A percentile compares a stretch with the other conserved stretches of the same genome.
Conservation (phyloP, 2,113 vertebrate species). For the Acanthisitta chloris region DNA sequence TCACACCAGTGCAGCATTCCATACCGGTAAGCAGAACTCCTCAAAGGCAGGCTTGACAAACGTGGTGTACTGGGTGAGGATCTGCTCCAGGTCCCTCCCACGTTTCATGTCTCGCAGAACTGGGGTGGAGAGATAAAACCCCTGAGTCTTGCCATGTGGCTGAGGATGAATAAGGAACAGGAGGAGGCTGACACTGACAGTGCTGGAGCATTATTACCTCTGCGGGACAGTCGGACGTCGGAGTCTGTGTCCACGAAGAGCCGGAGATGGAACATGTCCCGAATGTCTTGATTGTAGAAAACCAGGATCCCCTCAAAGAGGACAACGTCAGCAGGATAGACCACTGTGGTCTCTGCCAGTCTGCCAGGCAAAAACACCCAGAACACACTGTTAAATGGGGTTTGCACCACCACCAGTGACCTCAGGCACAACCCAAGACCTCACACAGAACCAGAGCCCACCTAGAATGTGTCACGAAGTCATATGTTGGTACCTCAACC, state of each 20-base stretch:
- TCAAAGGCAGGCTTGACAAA: conserved; percentile 98
- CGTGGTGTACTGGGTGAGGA: conserved; percentile 93
- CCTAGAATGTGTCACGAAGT: conserved; percentile 96
- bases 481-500: conserved; percentile 91
- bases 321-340: conserved; percentile 91
- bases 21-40: conserved; percentile 94
- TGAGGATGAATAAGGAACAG: accelerated
- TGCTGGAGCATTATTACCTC: conserved; percentile 70
- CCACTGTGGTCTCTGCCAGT: conserved; percentile 82
- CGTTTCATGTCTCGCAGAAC: conserved; percentile 93
- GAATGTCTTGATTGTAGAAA: conserved; percentile 91
- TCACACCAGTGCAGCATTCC: accelerated
- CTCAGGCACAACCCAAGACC: accelerated
- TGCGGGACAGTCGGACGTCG: conserved; percentile 89
- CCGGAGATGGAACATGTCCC: conserved; percentile 98
- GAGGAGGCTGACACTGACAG: accelerated
- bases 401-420: accelerated
- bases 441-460: neutral
- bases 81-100: conserved; percentile 94
- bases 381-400: accelerated
- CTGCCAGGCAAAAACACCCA: conserved; percentile 50
- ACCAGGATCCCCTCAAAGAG: conserved; percentile 96
- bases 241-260: conserved; percentile 98
- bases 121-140: conserved; percentile 32
- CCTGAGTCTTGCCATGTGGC: accelerated